Evolutionary conservation across 2,888 invertebrate species (phyloP).

Genomic region (Drosophila borealis): DNA sequence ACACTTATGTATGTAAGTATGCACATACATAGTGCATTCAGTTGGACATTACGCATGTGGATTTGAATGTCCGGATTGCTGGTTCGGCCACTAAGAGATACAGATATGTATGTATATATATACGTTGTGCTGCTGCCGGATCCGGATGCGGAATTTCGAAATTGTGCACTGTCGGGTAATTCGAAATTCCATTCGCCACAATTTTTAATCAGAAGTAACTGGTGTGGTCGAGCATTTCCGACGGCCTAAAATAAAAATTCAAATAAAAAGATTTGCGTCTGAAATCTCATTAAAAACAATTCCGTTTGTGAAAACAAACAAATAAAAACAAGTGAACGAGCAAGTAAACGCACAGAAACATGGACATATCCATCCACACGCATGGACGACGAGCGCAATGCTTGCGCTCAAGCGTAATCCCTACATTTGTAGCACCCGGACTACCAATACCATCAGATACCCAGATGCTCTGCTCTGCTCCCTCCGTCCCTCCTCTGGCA

Average conservation of each 20-base stretch:
- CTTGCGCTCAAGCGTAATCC: slow-evolving; percentile 63
- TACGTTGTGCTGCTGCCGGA: slow-evolving; percentile 32
- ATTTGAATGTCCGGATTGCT: slow-evolving; percentile 40
- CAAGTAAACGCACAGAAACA: slow-evolving; percentile 45
- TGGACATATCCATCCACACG: slow-evolving; percentile 52
- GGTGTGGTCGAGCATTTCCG: slow-evolving; percentile 72
- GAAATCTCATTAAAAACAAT: slow-evolving; percentile 75
- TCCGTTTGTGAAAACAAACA: slow-evolving; percentile 65
- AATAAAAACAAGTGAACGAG: slow-evolving; percentile 40
- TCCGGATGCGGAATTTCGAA: slow-evolving; percentile 68
- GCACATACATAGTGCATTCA: slow-evolving; percentile 13
- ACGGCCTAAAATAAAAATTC: slow-evolving; percentile 73
- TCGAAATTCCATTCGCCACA: slow-evolving; percentile 66
- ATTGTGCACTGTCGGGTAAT: slow-evolving; percentile 65
- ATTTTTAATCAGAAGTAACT: slow-evolving; percentile 74
- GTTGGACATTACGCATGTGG: slow-evolving; percentile 45
- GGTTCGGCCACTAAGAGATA: slow-evolving; percentile 28
- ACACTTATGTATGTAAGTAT: slow-evolving; percentile 29
- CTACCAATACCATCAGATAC: slow-evolving; percentile 30
- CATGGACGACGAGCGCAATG: slow-evolving; percentile 43
- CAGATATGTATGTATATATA: slow-evolving; percentile 17
- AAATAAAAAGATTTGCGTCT: slow-evolving; percentile 71
- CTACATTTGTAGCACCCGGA: slow-evolving; percentile 45
- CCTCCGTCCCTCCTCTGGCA: slow-evolving; percentile 14
- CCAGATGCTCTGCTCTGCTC: slow-evolving; percentile 32